phyloP scores from a whole-genome alignment of 2,113 vertebrate genomes.

The Promerops cafer region DNA sequence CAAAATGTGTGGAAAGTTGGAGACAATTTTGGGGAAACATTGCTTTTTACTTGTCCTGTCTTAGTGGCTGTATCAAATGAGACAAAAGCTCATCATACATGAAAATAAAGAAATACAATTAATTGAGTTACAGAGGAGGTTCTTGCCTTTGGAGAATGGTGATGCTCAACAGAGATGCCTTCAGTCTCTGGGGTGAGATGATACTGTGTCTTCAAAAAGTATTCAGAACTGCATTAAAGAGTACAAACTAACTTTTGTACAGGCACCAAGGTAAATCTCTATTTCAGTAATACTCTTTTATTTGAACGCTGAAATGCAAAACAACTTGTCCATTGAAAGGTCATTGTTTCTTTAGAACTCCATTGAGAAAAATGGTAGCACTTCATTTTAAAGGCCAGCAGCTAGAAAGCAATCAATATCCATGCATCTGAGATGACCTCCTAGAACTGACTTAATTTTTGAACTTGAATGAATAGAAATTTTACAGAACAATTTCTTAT shows the following conservation, averaged over 20 bases:
- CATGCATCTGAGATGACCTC: not conserved
- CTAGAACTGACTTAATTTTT: not conserved
- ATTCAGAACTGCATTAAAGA: fast-evolving
- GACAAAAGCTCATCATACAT: not conserved
- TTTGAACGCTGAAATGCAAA: not conserved
- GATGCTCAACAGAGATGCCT: not conserved
- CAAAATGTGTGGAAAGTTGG: not conserved
- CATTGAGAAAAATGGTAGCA: not conserved
- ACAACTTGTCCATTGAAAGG: not conserved
- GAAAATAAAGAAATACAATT: not conserved
- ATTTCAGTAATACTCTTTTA: not conserved
- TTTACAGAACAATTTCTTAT: not conserved
- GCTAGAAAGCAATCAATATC: not conserved
- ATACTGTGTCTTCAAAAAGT: not conserved
- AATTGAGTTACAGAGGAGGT: not conserved
- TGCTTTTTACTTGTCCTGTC: not conserved
- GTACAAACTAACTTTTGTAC: not conserved
- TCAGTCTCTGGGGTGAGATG: not conserved
- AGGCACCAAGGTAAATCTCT: not conserved
- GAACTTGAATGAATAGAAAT: not conserved
- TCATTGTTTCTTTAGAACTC: not conserved
- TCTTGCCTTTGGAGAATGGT: not conserved
- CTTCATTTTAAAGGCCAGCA: not conserved
- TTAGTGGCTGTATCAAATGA: not conserved
- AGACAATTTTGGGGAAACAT: not conserved